Evolutionary conservation across 1,140 invertebrate species (phyloP), one percentile per base, ranked within the genome.

Genomic region (Drosophila aff.): DNA sequence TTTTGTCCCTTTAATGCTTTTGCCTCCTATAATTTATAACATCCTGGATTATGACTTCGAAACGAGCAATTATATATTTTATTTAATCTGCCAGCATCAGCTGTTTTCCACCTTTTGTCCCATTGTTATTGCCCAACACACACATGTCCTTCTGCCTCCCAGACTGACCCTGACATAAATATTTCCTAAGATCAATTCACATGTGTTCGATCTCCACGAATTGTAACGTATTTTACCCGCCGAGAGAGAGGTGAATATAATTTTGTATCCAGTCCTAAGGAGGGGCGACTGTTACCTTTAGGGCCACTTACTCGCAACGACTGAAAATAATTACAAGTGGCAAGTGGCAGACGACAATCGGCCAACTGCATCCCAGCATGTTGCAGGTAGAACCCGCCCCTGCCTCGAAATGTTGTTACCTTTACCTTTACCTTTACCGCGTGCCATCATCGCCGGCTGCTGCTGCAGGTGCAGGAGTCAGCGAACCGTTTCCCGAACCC

Each of bases 401-500:
- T 52, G 44, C 43, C 44, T 26, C 66, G 28, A 44, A 44, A 28
- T 43, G n/a, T n/a, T 44, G 5, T 21, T 63, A 28, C 61, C 61
- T 63, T 62, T 63, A 9, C 50, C 50, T 55, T 23, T 57, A 23
- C 43, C 26, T 67, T 67, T 67, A 73, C 69, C 83, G 53, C 83
- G 83, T 82, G 83, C 83, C 79, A 85, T 66, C 64, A 66, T 49
- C 71, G 74, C 76, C 66, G 75, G 60, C 63, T 68, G 79, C 62
- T 61, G 65, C 26, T 82, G 83, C 83, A 87, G 83, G 83, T 87
- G 83, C 53, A 81, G 72, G 62, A 80, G 68, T 80, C 84, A 81
- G 52, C 84, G 76, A 63, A 81, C 68, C 79, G 79, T 28, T 33
- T 65, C 72, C 23, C 55, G 46, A 58, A 26, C 79, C 66, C 38